These are phyloP conservation scores for Agrenia bidenticulata DNA, from an alignment of 2,888 invertebrate genomes.

Conservation along the genomic window DNA sequence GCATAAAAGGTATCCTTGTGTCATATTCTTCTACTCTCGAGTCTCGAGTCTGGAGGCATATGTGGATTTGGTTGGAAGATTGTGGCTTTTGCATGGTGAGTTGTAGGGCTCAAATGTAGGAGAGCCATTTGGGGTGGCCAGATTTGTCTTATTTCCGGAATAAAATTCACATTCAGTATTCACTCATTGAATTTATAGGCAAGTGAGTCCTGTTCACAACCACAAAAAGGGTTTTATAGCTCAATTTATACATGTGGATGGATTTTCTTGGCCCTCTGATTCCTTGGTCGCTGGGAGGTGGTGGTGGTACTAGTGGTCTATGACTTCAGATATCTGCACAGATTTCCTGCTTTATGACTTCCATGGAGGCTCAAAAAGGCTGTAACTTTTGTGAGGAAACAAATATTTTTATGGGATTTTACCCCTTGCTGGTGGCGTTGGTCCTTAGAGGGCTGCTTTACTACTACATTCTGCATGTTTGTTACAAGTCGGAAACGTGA, in stretches of 20 bases:
- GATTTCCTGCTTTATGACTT: conserved; percentile 10
- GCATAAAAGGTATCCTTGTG: too few relatives aligned
- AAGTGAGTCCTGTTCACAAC: neutral
- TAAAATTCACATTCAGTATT: conserved; percentile 18
- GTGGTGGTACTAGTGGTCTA: too few relatives aligned
- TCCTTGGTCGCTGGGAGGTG: neutral
- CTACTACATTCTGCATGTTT: too few relatives aligned
- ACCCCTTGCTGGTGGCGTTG: too few relatives aligned
- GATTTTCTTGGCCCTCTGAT: neutral
- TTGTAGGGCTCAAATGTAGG: neutral
- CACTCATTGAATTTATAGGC: conserved; percentile 6
- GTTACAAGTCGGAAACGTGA: too few relatives aligned
- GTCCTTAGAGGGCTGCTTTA: too few relatives aligned
- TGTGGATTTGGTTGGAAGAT: neutral
- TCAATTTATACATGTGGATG: neutral
- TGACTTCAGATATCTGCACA: neutral
- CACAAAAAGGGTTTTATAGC: conserved; percentile 18
- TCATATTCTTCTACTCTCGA: too few relatives aligned
- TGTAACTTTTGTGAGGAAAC: conserved; percentile 8
- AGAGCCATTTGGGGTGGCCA: conserved; percentile 4
- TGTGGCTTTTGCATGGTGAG: neutral
- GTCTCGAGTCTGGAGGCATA: too few relatives aligned
- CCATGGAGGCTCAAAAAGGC: neutral
- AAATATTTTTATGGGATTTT: conserved; percentile 2
- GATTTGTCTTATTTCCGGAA: conserved; percentile 21